Percentiles rank a stretch among this genome's conserved stretches.
Evolutionary conservation across 1,140 invertebrate genomes (phyloP).

Genomic region (Drosophila mauritiana): DNA sequence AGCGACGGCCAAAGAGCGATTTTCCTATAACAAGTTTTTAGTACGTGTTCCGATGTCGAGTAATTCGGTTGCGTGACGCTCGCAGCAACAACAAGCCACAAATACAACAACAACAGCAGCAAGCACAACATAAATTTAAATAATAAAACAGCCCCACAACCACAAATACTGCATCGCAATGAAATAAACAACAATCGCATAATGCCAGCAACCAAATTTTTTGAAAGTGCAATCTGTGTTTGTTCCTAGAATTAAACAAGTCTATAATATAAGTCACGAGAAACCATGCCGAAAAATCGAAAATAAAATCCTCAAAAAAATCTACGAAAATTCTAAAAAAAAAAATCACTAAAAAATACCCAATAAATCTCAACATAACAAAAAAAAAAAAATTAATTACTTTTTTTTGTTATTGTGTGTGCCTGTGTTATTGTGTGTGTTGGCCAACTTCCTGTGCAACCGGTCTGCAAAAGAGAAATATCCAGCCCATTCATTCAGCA

Average conservation of each 20-base stretch:
- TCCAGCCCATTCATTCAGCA: slow-evolving; percentile 38
- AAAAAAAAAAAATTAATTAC: slow-evolving; percentile 24
- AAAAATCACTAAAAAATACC: slow-evolving; percentile 7
- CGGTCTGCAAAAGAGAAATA: slow-evolving; percentile 52
- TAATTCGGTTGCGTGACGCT: slow-evolving; percentile 13
- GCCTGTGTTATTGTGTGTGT: slow-evolving; percentile 25
- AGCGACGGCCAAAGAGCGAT: slow-evolving; percentile 14
- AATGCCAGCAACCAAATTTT: slow-evolving; percentile 1
- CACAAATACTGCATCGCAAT: not conserved
- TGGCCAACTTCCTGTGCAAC: slow-evolving; percentile 53
- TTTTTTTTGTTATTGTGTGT: slow-evolving; percentile 38
- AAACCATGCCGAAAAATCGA: not conserved
- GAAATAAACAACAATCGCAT: not conserved
- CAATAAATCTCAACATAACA: slow-evolving; percentile 8
- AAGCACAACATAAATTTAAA: slow-evolving; percentile 1
- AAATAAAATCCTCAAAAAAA: not conserved
- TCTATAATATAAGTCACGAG: not conserved
- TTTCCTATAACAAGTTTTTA: slow-evolving; percentile 82
- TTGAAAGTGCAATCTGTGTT: slow-evolving; percentile 12
- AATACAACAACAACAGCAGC: slow-evolving; percentile 9
- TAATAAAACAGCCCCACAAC: slow-evolving; percentile 10
- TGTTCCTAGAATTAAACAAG: slow-evolving; percentile 7
- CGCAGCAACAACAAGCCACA: slow-evolving; percentile 14
- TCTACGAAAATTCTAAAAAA: not conserved
- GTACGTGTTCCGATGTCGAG: slow-evolving; percentile 84